Evolutionary conservation across 2,888 invertebrate genomes (phyloP).

Genomic region (Beris morrisii): DNA sequence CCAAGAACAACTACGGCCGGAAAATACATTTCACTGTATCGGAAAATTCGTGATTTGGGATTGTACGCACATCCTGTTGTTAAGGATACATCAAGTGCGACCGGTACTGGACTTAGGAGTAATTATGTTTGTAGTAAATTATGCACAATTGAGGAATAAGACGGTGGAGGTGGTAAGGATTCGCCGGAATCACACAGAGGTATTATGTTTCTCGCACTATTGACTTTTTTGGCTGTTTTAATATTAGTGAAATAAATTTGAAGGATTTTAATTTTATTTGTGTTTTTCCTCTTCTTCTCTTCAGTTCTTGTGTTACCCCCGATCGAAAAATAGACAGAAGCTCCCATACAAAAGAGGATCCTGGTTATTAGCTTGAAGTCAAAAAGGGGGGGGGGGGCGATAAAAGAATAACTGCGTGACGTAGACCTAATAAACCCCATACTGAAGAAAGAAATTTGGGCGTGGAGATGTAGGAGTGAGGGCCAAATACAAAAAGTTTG

Average conservation of each 20-base stretch:
- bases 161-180: conserved; percentile 3
- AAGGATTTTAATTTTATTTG: too few relatives aligned
- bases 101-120: conserved; percentile 8
- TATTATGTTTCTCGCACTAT: conserved; percentile 27
- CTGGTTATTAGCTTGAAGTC: too few relatives aligned
- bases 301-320: too few relatives aligned
- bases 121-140: conserved; percentile 32
- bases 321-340: too few relatives aligned
- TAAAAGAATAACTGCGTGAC: too few relatives aligned
- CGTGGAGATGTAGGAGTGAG: too few relatives aligned
- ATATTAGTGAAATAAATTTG: conserved; percentile 10
- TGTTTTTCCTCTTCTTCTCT: too few relatives aligned
- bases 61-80: conserved; percentile 57
- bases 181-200: conserved; percentile 1
- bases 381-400: too few relatives aligned
- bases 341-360: too few relatives aligned
- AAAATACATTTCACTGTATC: conserved; percentile 81
- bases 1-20: conserved; percentile 80
- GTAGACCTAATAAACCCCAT: too few relatives aligned
- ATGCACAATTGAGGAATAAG: conserved; percentile 37
- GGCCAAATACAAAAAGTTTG: too few relatives aligned
- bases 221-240: conserved; percentile 23
- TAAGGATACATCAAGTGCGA: conserved; percentile 16
- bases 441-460: too few relatives aligned
- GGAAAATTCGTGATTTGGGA: conserved; percentile 65